These are phyloP conservation scores for Leptogaster cylindrica DNA, from an alignment of 2,888 invertebrate species.

Conservation along the genomic window DNA sequence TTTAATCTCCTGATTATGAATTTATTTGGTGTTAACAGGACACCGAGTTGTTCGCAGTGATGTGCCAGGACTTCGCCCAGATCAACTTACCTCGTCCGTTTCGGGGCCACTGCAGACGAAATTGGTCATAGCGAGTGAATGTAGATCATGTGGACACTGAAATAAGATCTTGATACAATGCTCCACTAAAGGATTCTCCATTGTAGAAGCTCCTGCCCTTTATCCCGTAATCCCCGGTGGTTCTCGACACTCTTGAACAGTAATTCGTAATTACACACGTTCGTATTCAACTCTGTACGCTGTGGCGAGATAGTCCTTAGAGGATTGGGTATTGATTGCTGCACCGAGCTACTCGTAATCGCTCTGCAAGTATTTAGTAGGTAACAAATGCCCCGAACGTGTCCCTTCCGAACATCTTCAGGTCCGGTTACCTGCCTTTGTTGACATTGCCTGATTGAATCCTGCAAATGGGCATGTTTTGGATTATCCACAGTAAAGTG, in stretches of 20 bases:
- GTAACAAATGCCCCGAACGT: constrained; percentile 3
- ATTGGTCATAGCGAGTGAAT: background rate
- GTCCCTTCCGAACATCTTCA: background rate
- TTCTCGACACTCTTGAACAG: background rate
- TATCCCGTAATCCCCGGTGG: background rate
- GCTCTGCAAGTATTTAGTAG: constrained; percentile 18
- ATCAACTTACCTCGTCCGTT: background rate
- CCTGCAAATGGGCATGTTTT: too few relatives aligned
- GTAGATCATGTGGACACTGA: constrained; percentile 2
- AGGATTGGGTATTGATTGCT: constrained; percentile 2
- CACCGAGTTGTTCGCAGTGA: background rate
- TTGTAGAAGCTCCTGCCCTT: background rate
- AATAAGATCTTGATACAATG: background rate
- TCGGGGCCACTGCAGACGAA: constrained; percentile 4
- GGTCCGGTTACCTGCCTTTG: background rate
- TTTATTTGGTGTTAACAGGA: constrained; percentile 41
- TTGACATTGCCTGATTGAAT: constrained; percentile 26
- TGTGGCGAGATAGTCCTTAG: background rate
- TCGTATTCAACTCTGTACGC: background rate
- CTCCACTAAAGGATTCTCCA: background rate
- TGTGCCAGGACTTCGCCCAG: background rate
- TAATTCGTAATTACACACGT: constrained; percentile 19
- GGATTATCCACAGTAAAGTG: too few relatives aligned
- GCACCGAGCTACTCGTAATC: constrained; percentile 24
- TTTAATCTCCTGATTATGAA: constrained; percentile 46